A percentile compares a stretch with the other conserved stretches of the same genome.
These are phyloP conservation scores for Zaprionus inermis DNA, from an alignment of 1,140 invertebrate species.

Conservation along the genomic window DNA sequence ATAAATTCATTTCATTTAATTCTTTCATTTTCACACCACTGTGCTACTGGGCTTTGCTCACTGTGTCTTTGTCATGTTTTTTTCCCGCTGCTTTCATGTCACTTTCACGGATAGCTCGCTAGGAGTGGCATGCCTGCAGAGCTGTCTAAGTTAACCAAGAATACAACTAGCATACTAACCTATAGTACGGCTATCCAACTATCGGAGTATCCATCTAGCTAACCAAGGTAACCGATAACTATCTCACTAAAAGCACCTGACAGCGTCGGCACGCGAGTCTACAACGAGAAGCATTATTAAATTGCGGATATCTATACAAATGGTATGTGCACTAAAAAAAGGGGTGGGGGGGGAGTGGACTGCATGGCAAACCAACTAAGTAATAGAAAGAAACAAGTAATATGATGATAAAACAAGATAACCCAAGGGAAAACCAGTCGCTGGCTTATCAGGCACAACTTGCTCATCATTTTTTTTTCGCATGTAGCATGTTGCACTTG, in stretches of 20 bases:
- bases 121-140: constrained; percentile 55
- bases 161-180: constrained; percentile 34
- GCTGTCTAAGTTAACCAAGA: constrained; percentile 23
- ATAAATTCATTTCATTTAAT: neutral
- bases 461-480: neutral
- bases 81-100: constrained; percentile 65
- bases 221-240: constrained; percentile 44
- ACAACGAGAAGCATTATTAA: constrained; percentile 55
- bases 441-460: neutral
- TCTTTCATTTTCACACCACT: constrained; percentile 14
- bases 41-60: constrained; percentile 38
- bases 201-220: constrained; percentile 33
- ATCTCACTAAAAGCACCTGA: constrained; percentile 51
- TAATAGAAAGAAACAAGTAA: neutral
- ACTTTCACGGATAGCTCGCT: constrained; percentile 59
- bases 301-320: constrained; percentile 47
- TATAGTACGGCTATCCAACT: constrained; percentile 42
- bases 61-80: constrained; percentile 44
- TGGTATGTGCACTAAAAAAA: neutral
- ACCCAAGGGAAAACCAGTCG: neutral
- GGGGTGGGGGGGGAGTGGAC: no score
- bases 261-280: constrained; percentile 49
- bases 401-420: neutral
- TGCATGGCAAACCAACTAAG: neutral
- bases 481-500: constrained; percentile 10